Conservation (phyloP, 1,140 invertebrate species). For the Pseudobourletiella spinata region DNA sequence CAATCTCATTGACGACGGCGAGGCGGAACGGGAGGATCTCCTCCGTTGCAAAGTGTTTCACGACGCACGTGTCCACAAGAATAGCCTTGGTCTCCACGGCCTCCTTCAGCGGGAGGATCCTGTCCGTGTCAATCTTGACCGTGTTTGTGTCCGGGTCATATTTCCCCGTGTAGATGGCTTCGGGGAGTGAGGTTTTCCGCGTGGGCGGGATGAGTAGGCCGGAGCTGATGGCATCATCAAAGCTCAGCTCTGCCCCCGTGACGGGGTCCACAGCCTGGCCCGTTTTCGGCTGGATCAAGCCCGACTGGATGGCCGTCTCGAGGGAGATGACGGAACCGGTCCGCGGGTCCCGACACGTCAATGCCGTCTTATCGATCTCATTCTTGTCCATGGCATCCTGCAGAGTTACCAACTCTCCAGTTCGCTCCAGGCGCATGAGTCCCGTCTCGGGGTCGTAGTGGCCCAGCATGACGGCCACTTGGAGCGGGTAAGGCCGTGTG, state of each 20-base stretch:
- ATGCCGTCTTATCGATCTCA: constrained; percentile 63
- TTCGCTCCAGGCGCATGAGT: constrained; percentile 55
- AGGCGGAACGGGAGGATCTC: constrained; percentile 68
- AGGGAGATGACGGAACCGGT: constrained; percentile 67
- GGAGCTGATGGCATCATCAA: constrained; percentile 67
- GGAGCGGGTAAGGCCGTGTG: constrained; percentile 65
- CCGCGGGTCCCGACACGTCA: constrained; percentile 70
- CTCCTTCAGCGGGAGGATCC: constrained; percentile 63
- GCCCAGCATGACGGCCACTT: constrained; percentile 74
- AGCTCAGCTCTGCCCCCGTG: constrained; percentile 59
- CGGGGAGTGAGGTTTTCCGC: constrained; percentile 58
- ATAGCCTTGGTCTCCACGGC: constrained; percentile 69
- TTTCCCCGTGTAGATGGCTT: constrained; percentile 77
- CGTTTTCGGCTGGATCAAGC: constrained; percentile 68
- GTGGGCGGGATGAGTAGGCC: constrained; percentile 71
- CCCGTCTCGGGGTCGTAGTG: constrained; percentile 69
- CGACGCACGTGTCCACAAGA: constrained; percentile 68
- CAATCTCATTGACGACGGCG: constrained; percentile 65
- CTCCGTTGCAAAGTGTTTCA: constrained; percentile 53
- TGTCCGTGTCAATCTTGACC: constrained; percentile 36
- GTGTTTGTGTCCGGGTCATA: constrained; percentile 53
- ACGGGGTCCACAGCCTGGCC: constrained; percentile 67
- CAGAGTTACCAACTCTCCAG: constrained; percentile 61
- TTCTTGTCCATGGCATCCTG: constrained; percentile 67
- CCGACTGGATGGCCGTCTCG: constrained; percentile 66